phyloP scores from a whole-genome alignment of 2,888 invertebrate species.

The Dynastes tityus region DNA sequence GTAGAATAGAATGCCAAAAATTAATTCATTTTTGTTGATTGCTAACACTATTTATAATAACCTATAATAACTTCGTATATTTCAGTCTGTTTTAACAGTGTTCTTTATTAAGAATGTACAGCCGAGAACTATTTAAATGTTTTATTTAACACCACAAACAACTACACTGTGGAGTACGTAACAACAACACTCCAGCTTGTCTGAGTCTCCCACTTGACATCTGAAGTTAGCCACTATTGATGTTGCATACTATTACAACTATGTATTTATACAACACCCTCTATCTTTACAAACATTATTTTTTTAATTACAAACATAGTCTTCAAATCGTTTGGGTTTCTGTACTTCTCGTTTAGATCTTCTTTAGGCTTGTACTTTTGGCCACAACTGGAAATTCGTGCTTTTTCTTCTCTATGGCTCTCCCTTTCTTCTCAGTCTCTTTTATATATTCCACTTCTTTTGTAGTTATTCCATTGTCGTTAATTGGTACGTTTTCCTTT shows the following conservation, averaged over 20 bases:
- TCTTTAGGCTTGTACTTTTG: background rate
- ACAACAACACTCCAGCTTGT: too few relatives aligned
- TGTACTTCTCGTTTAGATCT: constrained; percentile 1
- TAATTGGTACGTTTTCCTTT: background rate
- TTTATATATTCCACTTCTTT: constrained; percentile 4
- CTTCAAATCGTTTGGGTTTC: background rate
- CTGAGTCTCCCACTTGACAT: too few relatives aligned
- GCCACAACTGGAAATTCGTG: background rate
- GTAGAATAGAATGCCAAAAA: too few relatives aligned
- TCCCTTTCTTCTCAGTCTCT: background rate
- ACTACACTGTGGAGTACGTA: too few relatives aligned
- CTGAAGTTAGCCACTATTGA: too few relatives aligned
- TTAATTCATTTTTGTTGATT: too few relatives aligned
- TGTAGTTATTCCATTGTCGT: background rate
- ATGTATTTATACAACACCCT: background rate
- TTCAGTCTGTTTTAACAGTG: background rate
- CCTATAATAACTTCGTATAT: too few relatives aligned
- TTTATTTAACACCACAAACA: too few relatives aligned
- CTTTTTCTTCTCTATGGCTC: too few relatives aligned
- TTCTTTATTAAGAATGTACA: too few relatives aligned
- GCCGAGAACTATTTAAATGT: constrained; percentile 4
- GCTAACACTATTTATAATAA: background rate
- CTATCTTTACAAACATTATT: background rate
- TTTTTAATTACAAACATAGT: background rate
- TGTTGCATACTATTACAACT: too few relatives aligned